These are phyloP conservation scores for Palythoa grandiflora DNA, from an alignment of 92 coral and sea anemone species.

Conservation along the genomic window DNA sequence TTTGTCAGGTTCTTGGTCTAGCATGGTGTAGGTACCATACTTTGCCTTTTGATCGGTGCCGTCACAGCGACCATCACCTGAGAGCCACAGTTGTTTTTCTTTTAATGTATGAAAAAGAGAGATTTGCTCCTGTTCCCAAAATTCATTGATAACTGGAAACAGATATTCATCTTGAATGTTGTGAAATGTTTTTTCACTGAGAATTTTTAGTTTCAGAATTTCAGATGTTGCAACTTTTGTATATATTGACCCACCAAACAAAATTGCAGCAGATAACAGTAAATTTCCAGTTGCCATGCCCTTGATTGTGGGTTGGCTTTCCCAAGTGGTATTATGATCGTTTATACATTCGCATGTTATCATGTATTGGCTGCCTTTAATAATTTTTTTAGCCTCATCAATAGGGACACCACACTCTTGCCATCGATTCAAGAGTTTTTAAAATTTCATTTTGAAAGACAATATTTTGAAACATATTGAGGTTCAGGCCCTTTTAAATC, in stretches of 20 bases:
- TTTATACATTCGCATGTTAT: slow-evolving; percentile 51
- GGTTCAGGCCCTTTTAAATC: background rate
- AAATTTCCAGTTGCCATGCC: slow-evolving; percentile 72
- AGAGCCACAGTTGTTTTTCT: slow-evolving; percentile 52
- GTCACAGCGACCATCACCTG: slow-evolving; percentile 51
- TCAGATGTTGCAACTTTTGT: slow-evolving; percentile 44
- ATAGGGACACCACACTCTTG: slow-evolving; percentile 47
- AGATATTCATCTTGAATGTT: slow-evolving; percentile 29
- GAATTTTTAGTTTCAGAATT: slow-evolving; percentile 17
- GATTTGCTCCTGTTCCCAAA: slow-evolving; percentile 41
- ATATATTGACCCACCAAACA: slow-evolving; percentile 68
- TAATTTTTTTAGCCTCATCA: background rate
- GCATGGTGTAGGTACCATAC: slow-evolving; percentile 23
- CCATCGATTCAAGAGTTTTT: background rate
- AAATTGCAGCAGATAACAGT: slow-evolving; percentile 60
- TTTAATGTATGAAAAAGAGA: slow-evolving; percentile 33
- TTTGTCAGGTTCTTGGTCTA: slow-evolving; percentile 61
- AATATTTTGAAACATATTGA: slow-evolving; percentile 3
- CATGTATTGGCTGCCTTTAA: slow-evolving; percentile 54
- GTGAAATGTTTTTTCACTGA: background rate
- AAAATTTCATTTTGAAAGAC: slow-evolving; percentile 10
- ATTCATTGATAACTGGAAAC: slow-evolving; percentile 59
- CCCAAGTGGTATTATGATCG: slow-evolving; percentile 58
- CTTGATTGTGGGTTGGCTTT: slow-evolving; percentile 64
- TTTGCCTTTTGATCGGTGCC: background rate